Evolutionary conservation across 1,140 invertebrate genomes (phyloP).

Genomic region (Drosophila kohkoa): DNA sequence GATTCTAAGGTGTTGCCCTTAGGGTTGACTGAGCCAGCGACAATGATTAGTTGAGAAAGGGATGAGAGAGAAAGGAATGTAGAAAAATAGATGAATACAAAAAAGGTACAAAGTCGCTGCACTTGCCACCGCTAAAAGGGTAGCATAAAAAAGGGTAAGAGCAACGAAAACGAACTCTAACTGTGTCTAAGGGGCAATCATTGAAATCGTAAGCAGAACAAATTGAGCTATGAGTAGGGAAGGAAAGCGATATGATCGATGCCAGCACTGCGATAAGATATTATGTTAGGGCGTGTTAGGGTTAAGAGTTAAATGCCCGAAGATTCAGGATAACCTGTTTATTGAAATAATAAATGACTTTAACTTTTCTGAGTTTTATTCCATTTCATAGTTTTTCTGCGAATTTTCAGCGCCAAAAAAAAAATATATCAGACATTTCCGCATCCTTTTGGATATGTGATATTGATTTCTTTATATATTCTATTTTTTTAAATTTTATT

Average conservation of each 20-base stretch:
- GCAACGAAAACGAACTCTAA: not conserved
- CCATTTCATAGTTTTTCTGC: slow-evolving; percentile 9
- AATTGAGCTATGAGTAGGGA: slow-evolving; percentile 36
- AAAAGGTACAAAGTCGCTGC: slow-evolving; percentile 47
- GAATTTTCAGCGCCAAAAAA: slow-evolving; percentile 21
- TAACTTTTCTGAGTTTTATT: slow-evolving; percentile 9
- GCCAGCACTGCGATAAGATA: slow-evolving; percentile 42
- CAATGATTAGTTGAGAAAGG: slow-evolving; percentile 43
- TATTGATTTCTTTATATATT: slow-evolving; percentile 27
- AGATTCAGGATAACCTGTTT: slow-evolving; percentile 15
- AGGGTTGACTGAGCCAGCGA: slow-evolving; percentile 61
- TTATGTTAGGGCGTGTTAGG: slow-evolving; percentile 35
- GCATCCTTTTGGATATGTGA: slow-evolving; percentile 16
- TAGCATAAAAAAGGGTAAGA: slow-evolving; percentile 29
- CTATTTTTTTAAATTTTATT: not conserved
- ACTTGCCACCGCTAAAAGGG: slow-evolving; percentile 57
- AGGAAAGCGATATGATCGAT: slow-evolving; percentile 27
- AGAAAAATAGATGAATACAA: slow-evolving; percentile 7
- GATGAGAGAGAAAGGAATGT: slow-evolving; percentile 19
- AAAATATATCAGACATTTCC: slow-evolving; percentile 33
- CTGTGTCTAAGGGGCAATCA: slow-evolving; percentile 33
- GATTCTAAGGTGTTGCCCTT: slow-evolving; percentile 54
- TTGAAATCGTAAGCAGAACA: slow-evolving; percentile 61
- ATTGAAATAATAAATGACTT: slow-evolving; percentile 55
- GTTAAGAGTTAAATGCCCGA: slow-evolving; percentile 42